These are phyloP conservation scores for Tetramorium parvispinum DNA, from an alignment of 1,140 invertebrate species.

Conservation along the genomic window DNA sequence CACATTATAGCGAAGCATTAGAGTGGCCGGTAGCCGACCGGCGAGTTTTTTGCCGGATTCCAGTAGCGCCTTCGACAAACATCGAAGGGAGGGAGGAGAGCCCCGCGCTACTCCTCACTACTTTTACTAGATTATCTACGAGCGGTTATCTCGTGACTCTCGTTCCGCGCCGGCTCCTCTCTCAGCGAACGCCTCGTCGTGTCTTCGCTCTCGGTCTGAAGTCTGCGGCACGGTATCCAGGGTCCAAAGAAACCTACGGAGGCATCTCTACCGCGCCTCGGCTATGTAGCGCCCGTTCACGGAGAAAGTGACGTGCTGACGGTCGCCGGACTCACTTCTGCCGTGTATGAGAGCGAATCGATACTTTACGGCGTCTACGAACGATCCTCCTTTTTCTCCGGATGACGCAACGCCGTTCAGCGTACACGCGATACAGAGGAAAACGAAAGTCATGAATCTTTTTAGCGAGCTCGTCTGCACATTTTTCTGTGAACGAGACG, in stretches of 20 bases:
- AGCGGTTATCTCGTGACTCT: slow-evolving; percentile 74
- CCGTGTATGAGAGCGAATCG: slow-evolving; percentile 34
- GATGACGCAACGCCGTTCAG: not conserved
- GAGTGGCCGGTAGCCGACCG: slow-evolving; percentile 82
- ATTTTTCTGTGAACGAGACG: not conserved
- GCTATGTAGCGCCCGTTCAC: slow-evolving; percentile 22
- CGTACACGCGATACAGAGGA: not conserved
- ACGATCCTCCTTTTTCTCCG: not conserved
- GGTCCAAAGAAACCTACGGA: slow-evolving; percentile 59
- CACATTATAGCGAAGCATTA: slow-evolving; percentile 82
- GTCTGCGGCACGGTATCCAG: slow-evolving; percentile 3
- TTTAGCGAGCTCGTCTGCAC: not conserved
- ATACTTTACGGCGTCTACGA: slow-evolving; percentile 30
- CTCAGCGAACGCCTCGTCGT: slow-evolving; percentile 42
- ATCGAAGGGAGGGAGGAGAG: slow-evolving; percentile 74
- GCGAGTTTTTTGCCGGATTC: slow-evolving; percentile 84
- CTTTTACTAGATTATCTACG: slow-evolving; percentile 82
- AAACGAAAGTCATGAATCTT: slow-evolving; percentile 9
- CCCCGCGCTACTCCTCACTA: slow-evolving; percentile 68
- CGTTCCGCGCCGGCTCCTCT: slow-evolving; percentile 75
- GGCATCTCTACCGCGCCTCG: slow-evolving; percentile 51
- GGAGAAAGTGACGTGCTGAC: slow-evolving; percentile 72
- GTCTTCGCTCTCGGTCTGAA: slow-evolving; percentile 1
- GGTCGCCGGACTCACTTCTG: slow-evolving; percentile 43
- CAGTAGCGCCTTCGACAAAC: slow-evolving; percentile 84